Conservation (phyloP, 1,140 invertebrate genomes). For the Paraescarpia echinospica region DNA sequence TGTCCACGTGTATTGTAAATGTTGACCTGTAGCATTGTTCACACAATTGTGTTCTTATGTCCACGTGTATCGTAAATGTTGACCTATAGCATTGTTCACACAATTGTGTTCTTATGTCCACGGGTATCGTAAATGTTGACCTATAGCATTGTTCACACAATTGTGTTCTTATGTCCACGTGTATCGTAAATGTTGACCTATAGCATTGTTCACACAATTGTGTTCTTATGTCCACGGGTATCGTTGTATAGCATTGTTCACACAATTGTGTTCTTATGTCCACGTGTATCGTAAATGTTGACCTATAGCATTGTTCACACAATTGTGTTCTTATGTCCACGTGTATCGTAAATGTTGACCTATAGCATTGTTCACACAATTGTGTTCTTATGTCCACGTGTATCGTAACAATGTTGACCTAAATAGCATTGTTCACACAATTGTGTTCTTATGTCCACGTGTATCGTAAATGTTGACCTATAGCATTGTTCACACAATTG, state of each 20-base stretch:
- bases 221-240: neutral
- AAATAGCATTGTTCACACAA: too few species aligned
- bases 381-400: neutral
- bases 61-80: neutral
- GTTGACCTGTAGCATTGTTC: neutral
- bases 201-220: neutral
- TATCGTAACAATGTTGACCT: too few species aligned
- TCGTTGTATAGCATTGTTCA: neutral
- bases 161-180: neutral
- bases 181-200: neutral
- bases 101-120: neutral
- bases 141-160: neutral
- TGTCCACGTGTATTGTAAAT: neutral
- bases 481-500: too few species aligned
- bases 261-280: neutral
- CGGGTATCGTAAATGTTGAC: neutral
- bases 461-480: too few species aligned
- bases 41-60: neutral
- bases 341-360: neutral
- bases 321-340: neutral
- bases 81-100: neutral
- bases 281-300: neutral
- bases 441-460: too few species aligned
- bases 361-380: neutral
- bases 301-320: neutral